Evolutionary conservation across 1,140 invertebrate species (phyloP).

Genomic region (Armadillidium nasatum): DNA sequence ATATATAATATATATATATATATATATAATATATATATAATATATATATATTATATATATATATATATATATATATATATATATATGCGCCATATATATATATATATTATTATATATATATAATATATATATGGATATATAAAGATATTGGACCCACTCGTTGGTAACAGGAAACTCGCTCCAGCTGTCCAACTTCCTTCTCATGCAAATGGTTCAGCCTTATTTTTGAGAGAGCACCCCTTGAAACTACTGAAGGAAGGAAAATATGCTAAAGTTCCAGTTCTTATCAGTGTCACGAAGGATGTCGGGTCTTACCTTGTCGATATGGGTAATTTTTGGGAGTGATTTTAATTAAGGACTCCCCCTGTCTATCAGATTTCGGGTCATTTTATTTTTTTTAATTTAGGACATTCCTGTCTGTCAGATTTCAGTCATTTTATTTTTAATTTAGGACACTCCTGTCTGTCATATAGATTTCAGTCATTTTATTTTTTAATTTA

Average conservation of each 20-base stretch:
- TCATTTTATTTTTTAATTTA: no score
- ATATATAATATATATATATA: no score
- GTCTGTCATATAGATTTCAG: no score
- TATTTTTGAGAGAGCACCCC: conserved; percentile 48
- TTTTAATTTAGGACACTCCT: no score
- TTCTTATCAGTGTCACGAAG: conserved; percentile 13
- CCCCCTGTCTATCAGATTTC: no score
- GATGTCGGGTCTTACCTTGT: conserved; percentile 26
- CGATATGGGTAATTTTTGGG: conserved; percentile 25
- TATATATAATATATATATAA: no score
- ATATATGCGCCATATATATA: background rate
- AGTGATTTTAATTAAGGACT: no score
- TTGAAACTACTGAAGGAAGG: conserved; percentile 46
- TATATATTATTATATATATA: background rate
- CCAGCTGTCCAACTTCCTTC: conserved; percentile 24
- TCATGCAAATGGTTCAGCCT: conserved; percentile 11
- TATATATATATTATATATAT: no score
- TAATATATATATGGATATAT: background rate
- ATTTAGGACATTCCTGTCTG: no score
- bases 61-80: background rate
- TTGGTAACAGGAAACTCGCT: conserved; percentile 33
- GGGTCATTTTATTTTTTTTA: no score
- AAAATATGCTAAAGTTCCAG: conserved; percentile 45
- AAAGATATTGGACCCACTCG: conserved; percentile 26
- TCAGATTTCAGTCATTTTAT: no score